Base-by-base conservation (phyloP, 1,140 invertebrate species). In the Danaus melanippus region DNA sequence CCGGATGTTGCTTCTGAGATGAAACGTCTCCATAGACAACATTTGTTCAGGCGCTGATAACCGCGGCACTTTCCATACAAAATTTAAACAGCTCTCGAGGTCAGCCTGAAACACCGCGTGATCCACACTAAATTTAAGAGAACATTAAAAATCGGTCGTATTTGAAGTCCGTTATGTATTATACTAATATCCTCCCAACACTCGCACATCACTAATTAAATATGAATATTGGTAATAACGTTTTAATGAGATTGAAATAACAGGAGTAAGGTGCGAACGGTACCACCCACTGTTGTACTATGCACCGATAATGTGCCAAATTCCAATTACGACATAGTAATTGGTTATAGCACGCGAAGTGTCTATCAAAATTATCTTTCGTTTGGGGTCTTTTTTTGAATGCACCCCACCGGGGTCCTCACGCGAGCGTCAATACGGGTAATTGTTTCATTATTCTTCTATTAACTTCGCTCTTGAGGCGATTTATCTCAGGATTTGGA, bases 361-460 rank as follows among this genome's bases (percentile, higher is more conserved):
- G 79, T 81, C 79, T 86, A 84, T 86, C 80, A 84, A 73, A 82
- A 79, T 81, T 79, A 78, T 82, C 73, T 66, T 77, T 67, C 62
- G 73, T 77, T 67, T 70, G 72, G 75, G 71, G 71, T 67, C 55
- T 51, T 60, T 79, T 79, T 77, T 73, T 72, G 71, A 72, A 73
- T 74, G 71, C 76, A 73, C 78, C 74, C 78, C 67, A 74, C 67
- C 67, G 64, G 69, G 69, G 66, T 59, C 60, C 65, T 64, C 82
- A 85, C 82, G 82, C 80, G 72, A 85, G 50, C 74, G 69, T 71
- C 80, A 73, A 74, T 79, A 74, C 64, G 58, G 63, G 72, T 86
- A 84, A 86, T 86, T 83, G 80, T 83, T 86, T 82, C 83, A 86
- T 86, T 86, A 83, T 80, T 83, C 71, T 81, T 76, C 70, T 79